These are phyloP conservation scores for Ferdinandea cuprea DNA, from an alignment of 2,888 invertebrate species.

Conservation along the genomic window DNA sequence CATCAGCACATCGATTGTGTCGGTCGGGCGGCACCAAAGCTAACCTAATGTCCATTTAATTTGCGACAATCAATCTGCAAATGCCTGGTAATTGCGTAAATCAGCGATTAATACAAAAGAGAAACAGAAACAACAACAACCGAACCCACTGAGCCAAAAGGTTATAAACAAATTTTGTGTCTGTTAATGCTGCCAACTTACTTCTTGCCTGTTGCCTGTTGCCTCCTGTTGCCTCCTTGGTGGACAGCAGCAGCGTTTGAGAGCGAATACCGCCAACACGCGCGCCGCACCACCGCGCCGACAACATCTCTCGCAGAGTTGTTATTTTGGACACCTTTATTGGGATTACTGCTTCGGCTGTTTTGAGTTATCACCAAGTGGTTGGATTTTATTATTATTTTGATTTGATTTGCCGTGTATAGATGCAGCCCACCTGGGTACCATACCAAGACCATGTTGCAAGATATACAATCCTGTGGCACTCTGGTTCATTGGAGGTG, in stretches of 20 bases:
- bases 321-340: slow-evolving; percentile 72
- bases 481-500: slow-evolving; percentile 65
- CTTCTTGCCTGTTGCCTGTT: background rate
- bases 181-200: slow-evolving; percentile 11
- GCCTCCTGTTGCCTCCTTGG: background rate
- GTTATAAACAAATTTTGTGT: slow-evolving; percentile 31
- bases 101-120: slow-evolving; percentile 58
- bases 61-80: slow-evolving; percentile 63
- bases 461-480: slow-evolving; percentile 36
- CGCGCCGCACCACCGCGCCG: too few relatives aligned
- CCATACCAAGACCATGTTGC: slow-evolving; percentile 5
- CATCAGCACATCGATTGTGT: slow-evolving; percentile 30
- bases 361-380: slow-evolving; percentile 66
- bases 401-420: slow-evolving; percentile 73
- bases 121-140: too few relatives aligned
- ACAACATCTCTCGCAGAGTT: slow-evolving; percentile 46
- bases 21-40: slow-evolving; percentile 25
- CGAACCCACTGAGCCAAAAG: slow-evolving; percentile 57
- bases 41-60: slow-evolving; percentile 62
- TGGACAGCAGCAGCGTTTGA: slow-evolving; percentile 33
- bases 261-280: slow-evolving; percentile 63
- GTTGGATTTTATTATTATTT: slow-evolving; percentile 69
- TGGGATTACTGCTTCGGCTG: slow-evolving; percentile 61
- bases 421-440: slow-evolving; percentile 69
- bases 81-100: slow-evolving; percentile 67